phyloP scores from a whole-genome alignment of 2,797 vertebrate species.

The Coluber constrictor region DNA sequence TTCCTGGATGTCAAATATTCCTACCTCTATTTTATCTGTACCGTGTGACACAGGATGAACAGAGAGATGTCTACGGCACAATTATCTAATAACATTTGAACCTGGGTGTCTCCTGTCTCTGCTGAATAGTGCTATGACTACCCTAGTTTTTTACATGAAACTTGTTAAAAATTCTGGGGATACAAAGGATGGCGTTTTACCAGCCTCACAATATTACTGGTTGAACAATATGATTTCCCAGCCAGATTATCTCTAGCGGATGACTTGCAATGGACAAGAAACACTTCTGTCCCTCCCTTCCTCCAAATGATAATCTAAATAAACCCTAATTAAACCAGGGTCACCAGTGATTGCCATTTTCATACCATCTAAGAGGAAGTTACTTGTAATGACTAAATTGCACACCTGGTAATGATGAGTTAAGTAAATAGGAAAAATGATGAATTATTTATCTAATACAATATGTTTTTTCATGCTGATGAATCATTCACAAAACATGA shows the following conservation, averaged over 20 bases:
- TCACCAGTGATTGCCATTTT: not conserved
- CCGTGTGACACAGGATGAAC: not conserved
- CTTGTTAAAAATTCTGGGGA: not conserved
- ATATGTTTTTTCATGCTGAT: not conserved
- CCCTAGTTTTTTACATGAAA: not conserved
- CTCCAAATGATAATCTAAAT: not conserved
- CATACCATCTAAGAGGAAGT: not conserved
- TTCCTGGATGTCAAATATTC: not conserved
- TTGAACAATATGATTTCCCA: not conserved
- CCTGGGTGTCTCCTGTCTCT: not conserved
- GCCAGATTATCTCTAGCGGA: not conserved
- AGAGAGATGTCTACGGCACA: not conserved
- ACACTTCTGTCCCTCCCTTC: not conserved
- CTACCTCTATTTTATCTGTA: not conserved
- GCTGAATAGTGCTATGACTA: not conserved
- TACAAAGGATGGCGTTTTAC: not conserved
- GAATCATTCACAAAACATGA: not conserved
- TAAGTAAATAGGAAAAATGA: not conserved
- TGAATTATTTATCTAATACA: not conserved
- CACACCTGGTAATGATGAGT: not conserved
- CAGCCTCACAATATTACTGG: not conserved
- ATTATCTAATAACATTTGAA: not conserved
- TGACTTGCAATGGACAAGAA: not conserved
- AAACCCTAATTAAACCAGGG: not conserved
- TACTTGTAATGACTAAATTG: not conserved